phyloP scores from a whole-genome alignment of 2,113 vertebrate species.

The Aphelocoma coerulescens region DNA sequence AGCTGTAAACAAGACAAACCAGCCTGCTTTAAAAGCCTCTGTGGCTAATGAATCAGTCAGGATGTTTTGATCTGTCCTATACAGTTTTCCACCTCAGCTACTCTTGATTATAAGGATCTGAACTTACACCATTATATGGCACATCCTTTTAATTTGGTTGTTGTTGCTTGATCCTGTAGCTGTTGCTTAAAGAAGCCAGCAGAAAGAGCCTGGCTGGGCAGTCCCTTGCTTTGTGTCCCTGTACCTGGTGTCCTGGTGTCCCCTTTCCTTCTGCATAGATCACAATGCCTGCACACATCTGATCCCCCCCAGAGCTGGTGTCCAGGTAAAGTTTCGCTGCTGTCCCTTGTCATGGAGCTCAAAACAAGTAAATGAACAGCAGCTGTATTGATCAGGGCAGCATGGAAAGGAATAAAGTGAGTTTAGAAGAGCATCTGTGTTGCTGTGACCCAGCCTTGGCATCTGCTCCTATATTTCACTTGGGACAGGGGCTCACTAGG shows the following conservation, averaged over 20 bases:
- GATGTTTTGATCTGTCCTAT: not conserved
- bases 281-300: not conserved
- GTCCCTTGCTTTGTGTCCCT: not conserved
- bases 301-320: not conserved
- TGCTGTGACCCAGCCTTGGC: too few relatives aligned
- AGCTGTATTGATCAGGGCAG: not conserved
- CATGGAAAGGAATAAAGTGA: not conserved
- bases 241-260: constrained; percentile 9
- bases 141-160: not conserved
- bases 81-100: not conserved
- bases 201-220: not conserved
- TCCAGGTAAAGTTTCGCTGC: constrained; percentile 20
- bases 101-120: not conserved
- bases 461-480: not conserved
- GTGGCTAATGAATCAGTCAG: not conserved
- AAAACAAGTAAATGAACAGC: not conserved
- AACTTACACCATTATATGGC: not conserved
- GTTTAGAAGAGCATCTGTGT: not conserved
- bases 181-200: not conserved
- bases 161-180: not conserved
- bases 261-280: constrained; percentile 15
- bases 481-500: not conserved
- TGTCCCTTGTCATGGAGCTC: not conserved
- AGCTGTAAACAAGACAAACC: not conserved
- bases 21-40: not conserved